A percentile compares a stretch with the other conserved stretches of the same genome.
Conservation (phyloP, 2,888 invertebrate genomes). For the Merodon equestris region DNA sequence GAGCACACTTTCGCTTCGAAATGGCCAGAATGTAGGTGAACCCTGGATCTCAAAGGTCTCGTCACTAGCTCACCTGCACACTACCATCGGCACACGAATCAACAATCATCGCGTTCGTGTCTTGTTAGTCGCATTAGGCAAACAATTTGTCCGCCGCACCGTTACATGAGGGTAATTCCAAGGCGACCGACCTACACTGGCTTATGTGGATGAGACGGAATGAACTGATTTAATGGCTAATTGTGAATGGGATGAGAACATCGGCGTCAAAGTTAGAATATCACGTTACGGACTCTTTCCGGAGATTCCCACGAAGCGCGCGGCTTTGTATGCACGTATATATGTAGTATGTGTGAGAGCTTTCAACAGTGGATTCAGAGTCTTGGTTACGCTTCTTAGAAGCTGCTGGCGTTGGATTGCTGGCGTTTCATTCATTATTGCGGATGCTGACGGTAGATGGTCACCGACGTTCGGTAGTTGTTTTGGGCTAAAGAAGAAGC, state of each 20-base stretch:
- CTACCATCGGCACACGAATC: slow-evolving; percentile 7
- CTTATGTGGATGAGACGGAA: slow-evolving; percentile 13
- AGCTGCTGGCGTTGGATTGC: neutral
- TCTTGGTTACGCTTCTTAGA: slow-evolving; percentile 30
- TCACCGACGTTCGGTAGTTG: no score
- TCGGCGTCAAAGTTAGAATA: slow-evolving; percentile 37
- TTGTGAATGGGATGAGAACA: slow-evolving; percentile 66
- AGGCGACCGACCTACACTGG: slow-evolving; percentile 27
- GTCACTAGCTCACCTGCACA: neutral
- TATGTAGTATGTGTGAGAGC: no score
- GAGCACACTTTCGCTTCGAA: slow-evolving; percentile 68
- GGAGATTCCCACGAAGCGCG: slow-evolving; percentile 51
- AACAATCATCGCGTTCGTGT: slow-evolving; percentile 55
- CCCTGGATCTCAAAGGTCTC: slow-evolving; percentile 48
- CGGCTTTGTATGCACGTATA: no score
- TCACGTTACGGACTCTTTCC: neutral
- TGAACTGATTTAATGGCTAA: slow-evolving; percentile 62
- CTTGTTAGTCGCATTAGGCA: slow-evolving; percentile 62
- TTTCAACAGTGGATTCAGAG: slow-evolving; percentile 40
- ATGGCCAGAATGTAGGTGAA: slow-evolving; percentile 56
- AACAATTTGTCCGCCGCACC: slow-evolving; percentile 63
- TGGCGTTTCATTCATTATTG: slow-evolving; percentile 40
- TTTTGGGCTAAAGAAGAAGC: slow-evolving; percentile 35
- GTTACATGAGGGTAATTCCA: slow-evolving; percentile 58
- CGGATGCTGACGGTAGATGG: no score